phyloP scores from a whole-genome alignment of 2,797 vertebrate genomes.

The Ctenosaura bakeri region DNA sequence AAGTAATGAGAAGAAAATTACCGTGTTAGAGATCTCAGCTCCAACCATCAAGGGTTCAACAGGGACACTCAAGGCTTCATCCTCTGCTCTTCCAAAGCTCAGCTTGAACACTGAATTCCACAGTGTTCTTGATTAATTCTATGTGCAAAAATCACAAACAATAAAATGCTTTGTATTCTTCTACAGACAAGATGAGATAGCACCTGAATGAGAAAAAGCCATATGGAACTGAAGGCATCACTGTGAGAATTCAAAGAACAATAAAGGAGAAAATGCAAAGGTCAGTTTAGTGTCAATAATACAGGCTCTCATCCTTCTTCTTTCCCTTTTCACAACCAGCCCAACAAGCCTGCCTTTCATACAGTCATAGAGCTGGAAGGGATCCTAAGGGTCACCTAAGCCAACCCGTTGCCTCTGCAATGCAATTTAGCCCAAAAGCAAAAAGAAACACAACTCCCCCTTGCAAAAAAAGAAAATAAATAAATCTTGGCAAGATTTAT shows the following conservation, averaged over 20 bases:
- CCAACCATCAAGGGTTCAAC: not conserved
- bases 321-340: not conserved
- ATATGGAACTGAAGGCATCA: not conserved
- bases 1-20: not conserved
- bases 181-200: not conserved
- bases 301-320: not conserved
- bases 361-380: not conserved
- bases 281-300: not conserved
- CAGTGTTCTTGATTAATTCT: not conserved
- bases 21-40: not conserved
- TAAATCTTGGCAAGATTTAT: no score
- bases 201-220: not conserved
- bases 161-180: not conserved
- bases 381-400: no score
- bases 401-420: no score
- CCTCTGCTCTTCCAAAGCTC: not conserved
- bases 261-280: conserved; percentile 8
- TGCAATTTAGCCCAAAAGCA: no score
- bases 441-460: no score
- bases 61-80: not conserved
- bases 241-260: not conserved
- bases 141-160: not conserved
- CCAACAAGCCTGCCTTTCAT: not conserved
- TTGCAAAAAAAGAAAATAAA: no score
- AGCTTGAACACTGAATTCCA: not conserved